Percentiles rank a stretch among this genome's conserved stretches.
Conservation (phyloP, 92 coral and sea anemone genomes). For the Siderastrea radians region DNA sequence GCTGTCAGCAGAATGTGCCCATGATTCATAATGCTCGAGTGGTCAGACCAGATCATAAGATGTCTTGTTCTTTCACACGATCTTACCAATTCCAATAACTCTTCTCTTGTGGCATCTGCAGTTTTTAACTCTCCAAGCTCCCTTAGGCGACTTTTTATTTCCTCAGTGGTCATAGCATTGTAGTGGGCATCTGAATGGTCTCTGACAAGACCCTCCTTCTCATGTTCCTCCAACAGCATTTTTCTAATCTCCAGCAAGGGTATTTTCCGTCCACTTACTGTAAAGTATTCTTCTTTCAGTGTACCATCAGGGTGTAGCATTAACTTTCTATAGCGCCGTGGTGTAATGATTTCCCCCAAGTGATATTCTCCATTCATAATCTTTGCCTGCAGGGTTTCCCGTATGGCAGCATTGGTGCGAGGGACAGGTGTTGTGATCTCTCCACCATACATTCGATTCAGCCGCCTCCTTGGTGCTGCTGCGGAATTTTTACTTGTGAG, state of each 20-base stretch:
- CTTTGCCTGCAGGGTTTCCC: too few species aligned
- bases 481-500: too few species aligned
- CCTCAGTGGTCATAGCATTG: neutral
- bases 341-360: too few species aligned
- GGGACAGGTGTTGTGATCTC: too few species aligned
- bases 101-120: neutral
- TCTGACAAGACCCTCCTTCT: conserved; percentile 36
- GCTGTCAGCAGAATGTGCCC: conserved; percentile 34
- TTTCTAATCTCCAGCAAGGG: conserved; percentile 48
- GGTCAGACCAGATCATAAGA: conserved; percentile 49
- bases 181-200: conserved; percentile 36
- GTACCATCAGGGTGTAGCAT: too few species aligned
- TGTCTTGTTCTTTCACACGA: conserved; percentile 26
- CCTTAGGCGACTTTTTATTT: conserved; percentile 17
- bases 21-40: conserved; percentile 44
- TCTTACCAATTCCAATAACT: neutral
- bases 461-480: too few species aligned
- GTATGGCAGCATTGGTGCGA: too few species aligned
- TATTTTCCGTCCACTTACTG: conserved; percentile 17
- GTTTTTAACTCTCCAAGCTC: conserved; percentile 42
- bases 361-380: too few species aligned
- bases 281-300: neutral
- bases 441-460: too few species aligned
- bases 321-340: too few species aligned
- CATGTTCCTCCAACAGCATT: conserved; percentile 22